Base-by-base conservation (phyloP, 2,113 vertebrate genomes). In the Thalassarche chlororhynchos region DNA sequence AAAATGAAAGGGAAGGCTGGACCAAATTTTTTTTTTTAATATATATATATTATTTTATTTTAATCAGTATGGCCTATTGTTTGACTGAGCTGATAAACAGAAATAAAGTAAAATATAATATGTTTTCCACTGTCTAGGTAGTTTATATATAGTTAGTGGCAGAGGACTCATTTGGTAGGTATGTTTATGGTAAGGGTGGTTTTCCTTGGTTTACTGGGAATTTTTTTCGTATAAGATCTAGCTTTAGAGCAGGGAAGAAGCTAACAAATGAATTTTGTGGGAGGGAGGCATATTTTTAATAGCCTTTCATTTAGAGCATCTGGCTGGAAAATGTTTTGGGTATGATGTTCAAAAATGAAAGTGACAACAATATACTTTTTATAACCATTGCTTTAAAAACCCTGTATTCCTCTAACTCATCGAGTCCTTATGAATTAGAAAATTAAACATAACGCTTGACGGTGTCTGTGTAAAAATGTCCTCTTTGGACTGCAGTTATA, bases 261-360 rank as follows among this genome's bases (percentile, higher is more conserved):
- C 17, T n/a, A 74, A 87, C 20, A 76, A 77, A 79, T 51, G 0
- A 71, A 24, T 94, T 57, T 84, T 87, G 42, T 95, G n/a, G 21
- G 32, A 90, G 28, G 40, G 32, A 95, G 36, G 34, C 16, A 12
- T 65, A 20, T 88, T 93, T 86, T 93, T 74, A 88, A 54, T 36
- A 88, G n/a, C 46, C 46, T 90, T 90, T 80, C 15, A 58, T 58
- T 85, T 88, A 44, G 52, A 91, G 64, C 58, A 71, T 92, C 64
- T 92, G 64, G 25, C 70, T 96, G 51, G 70, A 87, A 93, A 93
- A 82, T 84, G 54, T 93, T 90, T 93, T 36, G 72, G 26, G 25
- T 86, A 20, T 49, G 19, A 44, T 76, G 13, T 89, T 87, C 47
- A 92, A 84, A 95, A 90, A 36, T 68, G 32, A 79, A 84, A 85